These are phyloP conservation scores for Muntiacus reevesi DNA, from an alignment of 2,113 vertebrate species.

Conservation along the genomic window DNA sequence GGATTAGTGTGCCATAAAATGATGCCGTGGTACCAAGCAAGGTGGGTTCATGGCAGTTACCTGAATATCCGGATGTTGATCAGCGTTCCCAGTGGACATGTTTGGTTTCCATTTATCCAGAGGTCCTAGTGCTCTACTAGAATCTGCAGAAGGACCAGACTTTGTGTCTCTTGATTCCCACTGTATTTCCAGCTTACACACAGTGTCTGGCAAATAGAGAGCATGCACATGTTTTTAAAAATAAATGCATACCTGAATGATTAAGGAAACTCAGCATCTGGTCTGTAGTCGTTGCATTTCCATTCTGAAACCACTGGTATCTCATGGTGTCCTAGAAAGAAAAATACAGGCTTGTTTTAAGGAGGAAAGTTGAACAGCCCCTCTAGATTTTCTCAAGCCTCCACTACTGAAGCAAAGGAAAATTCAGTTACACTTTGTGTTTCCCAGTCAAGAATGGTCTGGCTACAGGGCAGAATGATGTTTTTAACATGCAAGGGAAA, in stretches of 20 bases:
- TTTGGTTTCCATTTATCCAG: background rate
- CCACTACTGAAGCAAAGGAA: background rate
- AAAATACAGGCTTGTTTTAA: background rate
- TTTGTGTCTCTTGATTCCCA: background rate
- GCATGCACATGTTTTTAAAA: background rate
- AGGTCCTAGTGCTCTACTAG: background rate
- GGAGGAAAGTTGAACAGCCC: background rate
- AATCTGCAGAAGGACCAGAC: background rate
- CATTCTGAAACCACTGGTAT: background rate
- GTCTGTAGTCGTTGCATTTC: background rate
- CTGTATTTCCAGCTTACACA: background rate
- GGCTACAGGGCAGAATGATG: conserved; percentile 8
- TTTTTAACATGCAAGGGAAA: conserved; percentile 53
- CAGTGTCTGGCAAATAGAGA: background rate
- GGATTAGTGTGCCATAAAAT: background rate
- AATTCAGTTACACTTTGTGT: conserved; percentile 34
- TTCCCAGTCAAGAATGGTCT: conserved; percentile 30
- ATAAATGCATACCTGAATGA: background rate
- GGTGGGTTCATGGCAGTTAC: background rate
- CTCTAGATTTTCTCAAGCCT: conserved; percentile 49
- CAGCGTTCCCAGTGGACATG: background rate
- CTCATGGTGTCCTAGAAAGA: background rate
- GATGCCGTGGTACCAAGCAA: background rate
- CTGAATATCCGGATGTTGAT: background rate
- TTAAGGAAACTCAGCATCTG: background rate